Conservation (phyloP, 2,113 vertebrate species). For the Bombycilla garrulus region DNA sequence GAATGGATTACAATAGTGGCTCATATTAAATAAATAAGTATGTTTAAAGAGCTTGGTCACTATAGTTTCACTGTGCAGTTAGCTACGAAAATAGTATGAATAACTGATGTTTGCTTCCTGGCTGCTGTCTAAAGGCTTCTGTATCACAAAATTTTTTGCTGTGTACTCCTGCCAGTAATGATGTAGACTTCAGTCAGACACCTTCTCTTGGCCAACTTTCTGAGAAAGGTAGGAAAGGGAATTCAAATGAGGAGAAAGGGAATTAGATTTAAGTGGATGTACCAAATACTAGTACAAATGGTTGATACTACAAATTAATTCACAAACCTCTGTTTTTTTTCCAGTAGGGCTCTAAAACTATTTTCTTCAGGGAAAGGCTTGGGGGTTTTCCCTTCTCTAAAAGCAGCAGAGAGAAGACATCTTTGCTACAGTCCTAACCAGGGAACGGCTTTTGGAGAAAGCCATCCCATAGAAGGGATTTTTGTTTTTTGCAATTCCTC, state of each 20-base stretch:
- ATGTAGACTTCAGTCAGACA: background rate
- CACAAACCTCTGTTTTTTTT: background rate
- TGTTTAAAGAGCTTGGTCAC: background rate
- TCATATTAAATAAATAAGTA: background rate
- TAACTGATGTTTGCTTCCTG: background rate
- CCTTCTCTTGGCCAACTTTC: background rate
- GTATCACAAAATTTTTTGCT: background rate
- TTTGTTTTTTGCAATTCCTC: background rate
- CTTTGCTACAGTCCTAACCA: background rate
- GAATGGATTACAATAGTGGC: background rate
- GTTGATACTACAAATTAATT: background rate
- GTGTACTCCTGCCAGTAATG: background rate
- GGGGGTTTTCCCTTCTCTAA: background rate
- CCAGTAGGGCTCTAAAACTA: background rate
- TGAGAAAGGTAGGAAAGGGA: background rate
- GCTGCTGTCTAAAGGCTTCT: background rate
- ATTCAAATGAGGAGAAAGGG: background rate
- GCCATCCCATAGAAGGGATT: background rate
- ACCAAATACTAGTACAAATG: background rate
- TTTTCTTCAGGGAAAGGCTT: background rate
- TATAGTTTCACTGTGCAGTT: background rate
- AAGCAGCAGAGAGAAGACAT: background rate
- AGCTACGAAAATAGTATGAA: background rate
- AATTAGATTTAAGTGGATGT: background rate
- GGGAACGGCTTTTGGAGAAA: background rate